These are phyloP conservation scores for Sphenodon punctatus DNA, from an alignment of 2,797 vertebrate species.

Conservation along the genomic window DNA sequence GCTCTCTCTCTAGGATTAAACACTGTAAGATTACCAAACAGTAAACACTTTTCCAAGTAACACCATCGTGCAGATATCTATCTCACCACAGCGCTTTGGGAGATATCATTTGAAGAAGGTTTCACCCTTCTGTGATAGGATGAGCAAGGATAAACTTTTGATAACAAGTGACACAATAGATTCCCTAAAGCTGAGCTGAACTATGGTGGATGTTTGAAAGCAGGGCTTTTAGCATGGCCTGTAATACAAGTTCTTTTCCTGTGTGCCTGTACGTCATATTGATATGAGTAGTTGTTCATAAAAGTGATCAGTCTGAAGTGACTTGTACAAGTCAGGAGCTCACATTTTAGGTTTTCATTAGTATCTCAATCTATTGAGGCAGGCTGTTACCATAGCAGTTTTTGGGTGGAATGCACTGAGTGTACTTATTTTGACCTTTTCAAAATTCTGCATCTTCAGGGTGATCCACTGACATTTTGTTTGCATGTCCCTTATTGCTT, in stretches of 20 bases:
- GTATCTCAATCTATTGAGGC: background rate
- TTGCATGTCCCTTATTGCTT: background rate
- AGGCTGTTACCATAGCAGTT: background rate
- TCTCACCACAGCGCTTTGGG: background rate
- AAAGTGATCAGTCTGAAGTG: too few relatives aligned
- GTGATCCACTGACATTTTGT: background rate
- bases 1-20: too few relatives aligned
- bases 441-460: background rate
- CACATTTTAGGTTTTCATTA: background rate
- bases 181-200: background rate
- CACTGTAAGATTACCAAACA: too few relatives aligned
- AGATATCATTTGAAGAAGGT: background rate
- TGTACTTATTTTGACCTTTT: background rate
- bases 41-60: background rate
- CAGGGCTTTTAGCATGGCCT: background rate
- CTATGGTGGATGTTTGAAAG: background rate
- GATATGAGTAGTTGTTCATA: too few relatives aligned
- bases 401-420: background rate
- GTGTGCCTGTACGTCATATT: too few relatives aligned
- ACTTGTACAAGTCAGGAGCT: background rate
- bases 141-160: background rate
- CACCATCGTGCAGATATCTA: background rate
- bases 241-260: fast-evolving
- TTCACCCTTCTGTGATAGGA: background rate
- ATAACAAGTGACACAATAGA: background rate